Evolutionary conservation across 2,888 invertebrate species (phyloP), one percentile per base, ranked within the genome.

Genomic region (Hetaerina titia): DNA sequence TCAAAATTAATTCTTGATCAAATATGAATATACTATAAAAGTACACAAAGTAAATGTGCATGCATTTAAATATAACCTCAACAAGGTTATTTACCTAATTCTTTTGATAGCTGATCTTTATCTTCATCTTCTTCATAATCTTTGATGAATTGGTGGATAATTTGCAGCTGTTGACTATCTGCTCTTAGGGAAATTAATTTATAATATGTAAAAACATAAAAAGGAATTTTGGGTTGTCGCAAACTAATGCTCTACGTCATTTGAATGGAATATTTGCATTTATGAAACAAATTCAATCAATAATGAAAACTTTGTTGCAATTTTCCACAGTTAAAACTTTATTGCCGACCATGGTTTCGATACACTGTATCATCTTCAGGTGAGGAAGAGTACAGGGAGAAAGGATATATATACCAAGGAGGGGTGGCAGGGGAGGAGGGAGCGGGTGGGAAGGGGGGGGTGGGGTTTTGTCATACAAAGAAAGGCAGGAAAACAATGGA

Each of bases 121-220:
- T 58, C 9, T 57, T 13, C 5, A 56, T 89, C 89, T n/a, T 89
- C 89, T 89, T 89, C 89, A 58, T 89, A 89, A 89, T 89, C 89
- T 58, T n/a, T 89, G 22, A 89, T 89, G n/a, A 89, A 89, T 22
- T 57, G 19, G 17, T 22, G 17, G 57, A 89, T 56, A 11, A 89
- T 58, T 58, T 89, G 17, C n/a, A 89, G 7, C n/a, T 89, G 89
- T n/a, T 89, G n/a, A 58, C 22, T n/a, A 89, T 56, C 89, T 89
- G 89, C 11, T 22, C 45, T 45, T 45, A 45, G 2, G 45, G 45
- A 69, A 69, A 69, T 22, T 69, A 69, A 13, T 22, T 22, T 69
- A 6, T n/a, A 69, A n/a, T 0, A 69, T 69, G n/a, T 1, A 69
- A 9, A 22, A 6, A 13, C 15, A 69, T 69, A 22, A 69, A 69